Percentiles rank a stretch among this genome's conserved stretches.
These are phyloP conservation scores for Cyclopterus lumpus DNA, from an alignment of 2,797 vertebrate species.

Conservation along the genomic window DNA sequence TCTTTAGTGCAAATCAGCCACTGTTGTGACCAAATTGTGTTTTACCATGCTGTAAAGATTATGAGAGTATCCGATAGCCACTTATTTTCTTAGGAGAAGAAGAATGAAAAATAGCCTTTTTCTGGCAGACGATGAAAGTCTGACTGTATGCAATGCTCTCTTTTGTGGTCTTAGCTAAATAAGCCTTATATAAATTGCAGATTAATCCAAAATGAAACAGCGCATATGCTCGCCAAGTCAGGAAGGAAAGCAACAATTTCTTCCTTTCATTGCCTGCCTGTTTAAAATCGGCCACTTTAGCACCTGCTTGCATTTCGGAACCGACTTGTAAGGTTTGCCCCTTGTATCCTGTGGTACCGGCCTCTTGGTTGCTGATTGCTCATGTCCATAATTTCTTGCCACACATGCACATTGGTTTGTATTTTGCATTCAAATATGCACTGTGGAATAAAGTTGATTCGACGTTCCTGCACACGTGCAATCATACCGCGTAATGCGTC, in stretches of 20 bases:
- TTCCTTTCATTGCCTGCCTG: slow-evolving; percentile 11
- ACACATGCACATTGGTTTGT: background rate
- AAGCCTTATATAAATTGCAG: slow-evolving; percentile 22
- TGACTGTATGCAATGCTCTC: background rate
- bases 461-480: background rate
- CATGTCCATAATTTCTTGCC: background rate
- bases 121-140: background rate
- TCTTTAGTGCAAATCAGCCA: background rate
- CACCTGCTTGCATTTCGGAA: slow-evolving; percentile 26
- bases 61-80: background rate
- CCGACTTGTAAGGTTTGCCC: background rate
- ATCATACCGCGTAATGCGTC: too few relatives aligned
- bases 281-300: slow-evolving; percentile 18
- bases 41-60: background rate
- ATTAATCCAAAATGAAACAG: slow-evolving; percentile 31
- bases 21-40: background rate
- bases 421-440: background rate
- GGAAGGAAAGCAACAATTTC: slow-evolving; percentile 14
- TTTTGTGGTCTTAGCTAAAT: slow-evolving; percentile 27
- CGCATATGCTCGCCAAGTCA: background rate
- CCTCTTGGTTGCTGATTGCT: background rate
- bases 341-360: background rate
- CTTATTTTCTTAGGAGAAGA: background rate
- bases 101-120: background rate
- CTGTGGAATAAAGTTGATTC: background rate